Base-by-base conservation (phyloP, 2,113 vertebrate genomes). In the Triplophysa rosa region DNA sequence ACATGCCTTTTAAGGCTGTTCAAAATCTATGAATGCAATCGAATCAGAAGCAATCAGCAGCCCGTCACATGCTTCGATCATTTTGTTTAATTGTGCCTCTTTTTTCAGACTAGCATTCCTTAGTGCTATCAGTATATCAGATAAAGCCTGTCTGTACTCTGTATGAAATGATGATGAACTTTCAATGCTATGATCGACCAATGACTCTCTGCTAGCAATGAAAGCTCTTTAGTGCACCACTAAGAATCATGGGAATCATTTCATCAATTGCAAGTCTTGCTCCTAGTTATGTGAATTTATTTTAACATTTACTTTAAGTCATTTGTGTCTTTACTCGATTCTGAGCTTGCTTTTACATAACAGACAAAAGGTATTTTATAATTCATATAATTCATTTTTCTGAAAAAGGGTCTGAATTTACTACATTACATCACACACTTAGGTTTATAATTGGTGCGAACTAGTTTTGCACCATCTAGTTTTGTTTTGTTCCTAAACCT, bases 1-100 rank as follows among this genome's bases (percentile, higher is more conserved):
- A 85, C 80, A 87, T 84, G 86, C 67, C 68, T 86, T 85, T 81
- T 71, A 78, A 84, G 65, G 69, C 82, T 77, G 56, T 81, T 79
- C 81, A 87, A 77, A 75, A 86, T 86, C 61, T 84, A 84, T 67
- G 45, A 59, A 64, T 76, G 83, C 80, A 74, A 83, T 88, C 84
- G 82, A 85, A 92, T 88, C 88, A 84, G 69, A 78, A 70, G 56
- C 83, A 78, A 91, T 88, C 85, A 80, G 83, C 84, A 74, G 70
- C 21, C 80, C 77, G 75, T 85, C 76, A 83, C 83, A 79, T 88
- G 87, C 83, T 79, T 88, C 82, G 74, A 88, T 89, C 86, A 80
- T 63, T 83, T 83, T 45, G 61, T 81, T 78, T 85, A 85, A 89
- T 87, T 87, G 84, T 65, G 5, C 33, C 6, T 7, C 6, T 29